phyloP scores from a whole-genome alignment of 2,797 vertebrate genomes.

The Gastrophryne carolinensis region DNA sequence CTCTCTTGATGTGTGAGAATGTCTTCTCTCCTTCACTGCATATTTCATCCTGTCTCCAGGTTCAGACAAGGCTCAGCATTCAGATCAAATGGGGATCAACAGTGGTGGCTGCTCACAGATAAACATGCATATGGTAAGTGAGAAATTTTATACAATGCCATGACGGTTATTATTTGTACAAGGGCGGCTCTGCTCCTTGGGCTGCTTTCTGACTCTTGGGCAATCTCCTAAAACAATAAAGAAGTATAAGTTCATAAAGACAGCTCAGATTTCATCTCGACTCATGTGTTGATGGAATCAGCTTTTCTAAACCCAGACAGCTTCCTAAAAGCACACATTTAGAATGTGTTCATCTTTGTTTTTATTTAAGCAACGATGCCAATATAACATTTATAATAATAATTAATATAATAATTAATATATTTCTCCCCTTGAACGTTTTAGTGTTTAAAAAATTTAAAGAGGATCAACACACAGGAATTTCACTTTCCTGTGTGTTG shows the following conservation, averaged over 20 bases:
- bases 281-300: not conserved
- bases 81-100: constrained; percentile 17
- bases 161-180: not conserved
- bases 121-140: constrained; percentile 2
- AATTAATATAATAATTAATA: too few relatives aligned
- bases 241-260: not conserved
- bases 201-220: constrained; percentile 6
- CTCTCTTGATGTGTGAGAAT: constrained; percentile 48
- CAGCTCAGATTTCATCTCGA: not conserved
- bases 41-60: constrained; percentile 39
- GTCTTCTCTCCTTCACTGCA: constrained; percentile 48
- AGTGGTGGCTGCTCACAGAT: not conserved
- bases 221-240: not conserved
- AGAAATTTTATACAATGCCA: not conserved
- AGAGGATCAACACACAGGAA: too few relatives aligned
- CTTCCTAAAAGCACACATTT: not conserved
- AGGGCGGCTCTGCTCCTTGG: not conserved
- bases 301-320: not conserved
- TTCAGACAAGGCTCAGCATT: constrained; percentile 31
- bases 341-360: not conserved
- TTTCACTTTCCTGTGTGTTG: too few relatives aligned
- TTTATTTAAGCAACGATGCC: not conserved
- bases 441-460: too few relatives aligned
- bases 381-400: too few relatives aligned
- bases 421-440: too few relatives aligned